Percentiles rank a stretch among this genome's conserved stretches.
phyloP scores from a whole-genome alignment of 2,888 invertebrate genomes.

The Ariolimax columbianus region DNA sequence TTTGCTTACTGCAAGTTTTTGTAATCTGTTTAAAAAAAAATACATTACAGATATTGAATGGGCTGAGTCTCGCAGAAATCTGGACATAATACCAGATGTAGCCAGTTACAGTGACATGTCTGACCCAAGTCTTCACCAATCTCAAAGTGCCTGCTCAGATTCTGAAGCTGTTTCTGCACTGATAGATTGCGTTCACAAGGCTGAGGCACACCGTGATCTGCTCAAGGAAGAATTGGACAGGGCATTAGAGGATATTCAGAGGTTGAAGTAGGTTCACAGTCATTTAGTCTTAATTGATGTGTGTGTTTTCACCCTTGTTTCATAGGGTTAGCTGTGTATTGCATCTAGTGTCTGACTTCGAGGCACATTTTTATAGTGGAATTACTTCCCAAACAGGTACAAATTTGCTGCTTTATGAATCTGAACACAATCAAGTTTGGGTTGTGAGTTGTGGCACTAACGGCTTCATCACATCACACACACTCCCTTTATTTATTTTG shows the following conservation, averaged over 20 bases:
- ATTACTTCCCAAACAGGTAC: no score
- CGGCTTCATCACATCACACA: no score
- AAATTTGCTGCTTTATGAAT: no score
- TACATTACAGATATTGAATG: conserved; percentile 50
- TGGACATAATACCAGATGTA: neutral
- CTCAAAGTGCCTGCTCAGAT: conserved; percentile 37
- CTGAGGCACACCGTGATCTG: conserved; percentile 52
- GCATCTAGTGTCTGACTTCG: no score
- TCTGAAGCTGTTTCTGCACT: conserved; percentile 57
- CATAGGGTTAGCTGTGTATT: no score
- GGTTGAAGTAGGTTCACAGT: conserved; percentile 64
- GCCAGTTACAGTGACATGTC: neutral
- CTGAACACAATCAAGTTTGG: no score
- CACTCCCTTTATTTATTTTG: no score
- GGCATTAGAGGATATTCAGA: conserved; percentile 63
- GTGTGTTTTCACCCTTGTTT: no score
- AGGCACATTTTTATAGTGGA: no score
- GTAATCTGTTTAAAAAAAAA: neutral
- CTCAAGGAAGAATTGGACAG: conserved; percentile 61
- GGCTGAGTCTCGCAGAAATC: conserved; percentile 7
- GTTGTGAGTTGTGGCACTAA: no score
- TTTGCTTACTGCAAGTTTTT: conserved; percentile 53
- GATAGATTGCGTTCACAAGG: conserved; percentile 82
- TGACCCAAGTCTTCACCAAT: neutral
- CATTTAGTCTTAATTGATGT: no score